Percentiles rank a stretch among this genome's conserved stretches.
Conservation (phyloP, 2,888 invertebrate species). For the Drosophila mercatorum region DNA sequence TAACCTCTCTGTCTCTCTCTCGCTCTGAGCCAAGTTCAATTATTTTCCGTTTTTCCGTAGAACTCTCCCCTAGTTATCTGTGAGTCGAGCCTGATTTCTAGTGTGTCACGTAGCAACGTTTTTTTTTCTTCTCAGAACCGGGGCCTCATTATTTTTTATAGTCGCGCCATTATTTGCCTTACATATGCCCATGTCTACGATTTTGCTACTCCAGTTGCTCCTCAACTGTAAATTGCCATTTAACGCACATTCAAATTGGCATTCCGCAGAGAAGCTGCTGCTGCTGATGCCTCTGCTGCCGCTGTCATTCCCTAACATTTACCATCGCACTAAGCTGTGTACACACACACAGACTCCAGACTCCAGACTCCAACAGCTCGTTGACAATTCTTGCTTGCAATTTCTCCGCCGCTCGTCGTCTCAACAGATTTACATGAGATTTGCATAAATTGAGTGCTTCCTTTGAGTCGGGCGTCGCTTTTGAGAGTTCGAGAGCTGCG, state of each 20-base stretch:
- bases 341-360: slow-evolving; percentile 12
- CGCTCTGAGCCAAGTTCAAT: slow-evolving; percentile 1
- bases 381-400: slow-evolving; percentile 62
- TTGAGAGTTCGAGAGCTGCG: slow-evolving; percentile 26
- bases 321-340: slow-evolving; percentile 53
- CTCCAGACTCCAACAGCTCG: neutral
- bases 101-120: slow-evolving; percentile 30
- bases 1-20: neutral
- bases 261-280: slow-evolving; percentile 19
- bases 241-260: slow-evolving; percentile 68
- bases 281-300: neutral
- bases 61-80: slow-evolving; percentile 8
- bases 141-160: slow-evolving; percentile 74
- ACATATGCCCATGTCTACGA: slow-evolving; percentile 53
- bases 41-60: slow-evolving; percentile 1
- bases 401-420: slow-evolving; percentile 36
- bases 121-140: slow-evolving; percentile 6
- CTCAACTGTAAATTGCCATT: slow-evolving; percentile 68
- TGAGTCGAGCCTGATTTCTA: slow-evolving; percentile 20
- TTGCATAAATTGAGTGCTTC: slow-evolving; percentile 83
- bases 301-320: slow-evolving; percentile 34
- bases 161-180: slow-evolving; percentile 63
- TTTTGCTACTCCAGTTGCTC: slow-evolving; percentile 41
- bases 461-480: slow-evolving; percentile 69
- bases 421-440: slow-evolving; percentile 83